phyloP scores from a whole-genome alignment of 1,140 invertebrate species.

The Apocrypta bakeri region DNA sequence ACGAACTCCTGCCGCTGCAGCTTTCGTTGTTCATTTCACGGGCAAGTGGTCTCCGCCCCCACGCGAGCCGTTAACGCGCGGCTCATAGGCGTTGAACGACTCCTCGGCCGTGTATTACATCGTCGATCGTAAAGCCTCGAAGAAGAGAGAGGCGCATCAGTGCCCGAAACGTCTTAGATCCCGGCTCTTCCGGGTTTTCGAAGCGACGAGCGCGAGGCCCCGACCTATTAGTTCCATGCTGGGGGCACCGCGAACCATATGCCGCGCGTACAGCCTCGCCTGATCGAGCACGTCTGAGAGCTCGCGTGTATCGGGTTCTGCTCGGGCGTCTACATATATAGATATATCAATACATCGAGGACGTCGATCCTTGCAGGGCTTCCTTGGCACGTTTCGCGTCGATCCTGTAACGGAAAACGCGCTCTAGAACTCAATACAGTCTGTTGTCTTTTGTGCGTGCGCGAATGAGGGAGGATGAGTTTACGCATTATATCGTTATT shows the following conservation, averaged over 20 bases:
- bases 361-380: not conserved
- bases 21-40: slow-evolving; percentile 56
- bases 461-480: not conserved
- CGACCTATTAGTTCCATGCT: slow-evolving; percentile 69
- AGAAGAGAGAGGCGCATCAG: not conserved
- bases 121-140: not conserved
- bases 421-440: too few relatives aligned
- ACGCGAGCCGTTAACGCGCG: not conserved
- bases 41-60: slow-evolving; percentile 46
- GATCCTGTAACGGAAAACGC: not conserved
- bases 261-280: slow-evolving; percentile 11
- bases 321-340: not conserved
- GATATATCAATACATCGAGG: too few relatives aligned
- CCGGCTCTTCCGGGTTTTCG: slow-evolving; percentile 61
- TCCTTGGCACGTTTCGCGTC: not conserved
- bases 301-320: slow-evolving; percentile 65
- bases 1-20: slow-evolving; percentile 12
- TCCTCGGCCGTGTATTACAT: not conserved
- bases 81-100: not conserved
- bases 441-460: not conserved
- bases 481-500: not conserved
- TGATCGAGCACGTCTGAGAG: slow-evolving; percentile 48
- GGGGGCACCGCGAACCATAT: slow-evolving; percentile 71
- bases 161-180: not conserved
- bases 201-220: slow-evolving; percentile 59